A percentile compares a stretch with the other conserved stretches of the same genome.
Conservation (phyloP, 2,888 invertebrate species). For the Acanthopleura granulata region DNA sequence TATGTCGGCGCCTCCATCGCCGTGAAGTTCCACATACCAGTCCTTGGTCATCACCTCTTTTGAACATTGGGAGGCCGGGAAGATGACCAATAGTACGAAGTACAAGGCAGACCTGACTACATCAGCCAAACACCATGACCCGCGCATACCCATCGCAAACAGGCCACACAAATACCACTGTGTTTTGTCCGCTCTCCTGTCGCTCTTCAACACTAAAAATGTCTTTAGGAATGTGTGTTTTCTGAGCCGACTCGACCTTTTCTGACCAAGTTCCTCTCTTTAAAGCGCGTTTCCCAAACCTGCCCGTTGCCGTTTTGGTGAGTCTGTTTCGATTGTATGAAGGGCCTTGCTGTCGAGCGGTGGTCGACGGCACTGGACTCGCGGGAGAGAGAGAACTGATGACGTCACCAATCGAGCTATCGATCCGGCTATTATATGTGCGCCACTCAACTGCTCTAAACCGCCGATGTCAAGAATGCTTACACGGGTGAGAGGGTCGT, state of each 20-base stretch:
- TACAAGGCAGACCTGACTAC: not conserved
- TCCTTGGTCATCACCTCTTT: slow-evolving; percentile 91
- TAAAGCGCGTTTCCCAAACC: no score
- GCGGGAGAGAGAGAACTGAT: not conserved
- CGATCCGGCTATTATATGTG: slow-evolving; percentile 9
- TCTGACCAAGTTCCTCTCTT: not conserved
- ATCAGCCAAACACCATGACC: not conserved
- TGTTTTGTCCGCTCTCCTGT: not conserved
- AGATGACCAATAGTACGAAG: not conserved
- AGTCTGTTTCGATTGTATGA: no score
- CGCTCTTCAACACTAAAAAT: no score
- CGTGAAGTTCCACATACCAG: slow-evolving; percentile 90
- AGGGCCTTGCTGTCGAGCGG: no score
- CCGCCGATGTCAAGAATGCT: not conserved
- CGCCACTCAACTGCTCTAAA: not conserved
- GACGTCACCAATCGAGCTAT: slow-evolving; percentile 13
- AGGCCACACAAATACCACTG: not conserved
- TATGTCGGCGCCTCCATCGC: slow-evolving; percentile 81
- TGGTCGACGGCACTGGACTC: not conserved
- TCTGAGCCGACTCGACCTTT: not conserved
- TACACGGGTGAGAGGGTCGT: not conserved
- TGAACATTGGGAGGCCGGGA: slow-evolving; percentile 16
- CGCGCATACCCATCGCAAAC: not conserved
- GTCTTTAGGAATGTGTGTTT: not conserved
- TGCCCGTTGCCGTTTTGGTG: no score